Evolutionary conservation across 1,140 invertebrate genomes (phyloP).

Genomic region (Cyrtorhinus lividipennis): DNA sequence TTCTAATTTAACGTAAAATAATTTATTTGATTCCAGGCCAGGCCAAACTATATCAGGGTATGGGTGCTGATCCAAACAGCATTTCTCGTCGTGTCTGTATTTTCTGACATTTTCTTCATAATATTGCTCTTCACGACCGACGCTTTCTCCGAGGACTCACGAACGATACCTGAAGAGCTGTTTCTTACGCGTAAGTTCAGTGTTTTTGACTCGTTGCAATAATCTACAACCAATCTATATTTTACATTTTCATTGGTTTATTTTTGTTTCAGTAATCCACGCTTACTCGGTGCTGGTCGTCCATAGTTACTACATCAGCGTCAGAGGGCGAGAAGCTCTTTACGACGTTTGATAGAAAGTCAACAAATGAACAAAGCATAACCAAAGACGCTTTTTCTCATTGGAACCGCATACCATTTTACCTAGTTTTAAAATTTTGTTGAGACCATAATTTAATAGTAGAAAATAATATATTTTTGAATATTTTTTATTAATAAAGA

Average conservation of each 20-base stretch:
- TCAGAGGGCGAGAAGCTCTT: neutral
- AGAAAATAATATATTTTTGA: too few species aligned
- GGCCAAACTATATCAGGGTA: neutral
- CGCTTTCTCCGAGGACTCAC: neutral
- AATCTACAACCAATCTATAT: too few species aligned
- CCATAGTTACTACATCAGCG: constrained; percentile 7
- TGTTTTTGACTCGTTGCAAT: neutral
- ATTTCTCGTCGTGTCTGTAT: neutral
- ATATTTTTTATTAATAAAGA: too few species aligned
- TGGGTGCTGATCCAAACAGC: neutral
- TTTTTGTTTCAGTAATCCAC: neutral
- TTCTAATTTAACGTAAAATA: too few species aligned
- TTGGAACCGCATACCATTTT: too few species aligned
- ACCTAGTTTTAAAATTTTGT: too few species aligned
- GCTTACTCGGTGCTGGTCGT: constrained; percentile 5
- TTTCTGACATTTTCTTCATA: neutral
- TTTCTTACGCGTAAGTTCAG: neutral
- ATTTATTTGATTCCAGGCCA: neutral
- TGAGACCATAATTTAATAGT: too few species aligned
- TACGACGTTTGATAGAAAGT: neutral
- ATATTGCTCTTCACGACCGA: neutral
- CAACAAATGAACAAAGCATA: neutral
- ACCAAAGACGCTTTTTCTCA: constrained; percentile 1
- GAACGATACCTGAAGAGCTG: neutral
- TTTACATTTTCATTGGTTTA: too few species aligned